These are phyloP conservation scores for Stenoptilia bipunctidactyla DNA, from an alignment of 2,888 invertebrate genomes.

Conservation along the genomic window DNA sequence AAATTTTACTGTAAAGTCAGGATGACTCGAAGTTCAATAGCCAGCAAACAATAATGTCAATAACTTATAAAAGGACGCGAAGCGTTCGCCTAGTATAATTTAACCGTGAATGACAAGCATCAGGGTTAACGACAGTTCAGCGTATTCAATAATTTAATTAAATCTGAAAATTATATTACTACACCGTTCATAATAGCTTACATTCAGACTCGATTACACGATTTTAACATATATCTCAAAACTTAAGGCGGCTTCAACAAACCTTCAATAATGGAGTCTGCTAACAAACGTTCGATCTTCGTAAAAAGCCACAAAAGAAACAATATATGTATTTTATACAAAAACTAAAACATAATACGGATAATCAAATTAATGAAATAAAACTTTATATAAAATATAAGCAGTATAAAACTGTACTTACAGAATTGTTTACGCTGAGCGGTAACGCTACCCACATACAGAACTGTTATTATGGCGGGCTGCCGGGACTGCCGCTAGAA, in stretches of 20 bases:
- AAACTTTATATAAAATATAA: constrained; percentile 3
- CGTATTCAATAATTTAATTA: too few species aligned
- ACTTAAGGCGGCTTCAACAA: not conserved
- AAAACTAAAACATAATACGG: not conserved
- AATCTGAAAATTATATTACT: too few species aligned
- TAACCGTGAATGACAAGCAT: not conserved
- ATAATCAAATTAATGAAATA: not conserved
- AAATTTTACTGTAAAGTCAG: not conserved
- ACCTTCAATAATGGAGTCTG: constrained; percentile 43
- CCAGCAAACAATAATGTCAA: constrained; percentile 23
- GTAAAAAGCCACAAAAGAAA: not conserved
- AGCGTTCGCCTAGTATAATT: constrained; percentile 16
- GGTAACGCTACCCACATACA: constrained; percentile 35
- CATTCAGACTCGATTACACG: too few species aligned
- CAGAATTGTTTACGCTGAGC: constrained; percentile 59
- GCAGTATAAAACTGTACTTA: constrained; percentile 41
- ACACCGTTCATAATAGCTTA: too few species aligned
- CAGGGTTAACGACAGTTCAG: too few species aligned
- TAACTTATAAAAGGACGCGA: constrained; percentile 29
- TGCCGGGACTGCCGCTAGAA: constrained; percentile 23
- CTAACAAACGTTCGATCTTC: constrained; percentile 6
- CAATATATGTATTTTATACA: not conserved
- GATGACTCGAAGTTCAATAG: not conserved
- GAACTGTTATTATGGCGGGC: constrained; percentile 56
- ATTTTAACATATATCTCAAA: too few species aligned